Conservation (phyloP, 2,113 vertebrate genomes). For the Vulpes lagopus region DNA sequence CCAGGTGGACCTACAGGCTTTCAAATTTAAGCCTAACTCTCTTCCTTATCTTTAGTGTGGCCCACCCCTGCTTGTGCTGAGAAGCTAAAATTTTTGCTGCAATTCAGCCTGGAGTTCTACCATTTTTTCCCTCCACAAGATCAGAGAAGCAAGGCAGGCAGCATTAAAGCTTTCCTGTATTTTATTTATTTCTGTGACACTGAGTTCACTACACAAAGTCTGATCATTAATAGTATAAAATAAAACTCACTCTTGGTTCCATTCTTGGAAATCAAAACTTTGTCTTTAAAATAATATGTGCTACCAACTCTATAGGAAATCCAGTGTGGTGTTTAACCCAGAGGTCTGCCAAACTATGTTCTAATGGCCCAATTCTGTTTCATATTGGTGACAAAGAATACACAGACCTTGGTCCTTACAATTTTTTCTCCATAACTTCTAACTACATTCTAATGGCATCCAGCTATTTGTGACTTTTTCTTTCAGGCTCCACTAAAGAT, state of each 20-base stretch:
- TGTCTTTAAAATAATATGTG: neutral
- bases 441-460: neutral
- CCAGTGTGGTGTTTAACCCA: neutral
- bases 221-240: neutral
- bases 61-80: neutral
- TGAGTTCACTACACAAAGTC: neutral
- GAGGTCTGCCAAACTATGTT: neutral
- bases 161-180: neutral
- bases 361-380: neutral
- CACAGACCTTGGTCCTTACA: neutral
- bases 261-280: neutral
- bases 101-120: neutral
- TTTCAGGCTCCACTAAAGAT: neutral
- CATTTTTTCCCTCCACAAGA: neutral
- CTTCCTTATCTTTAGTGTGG: neutral
- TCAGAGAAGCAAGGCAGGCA: neutral
- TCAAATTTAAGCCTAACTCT: neutral
- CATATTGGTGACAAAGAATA: neutral
- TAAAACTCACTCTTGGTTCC: neutral
- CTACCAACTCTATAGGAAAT: neutral
- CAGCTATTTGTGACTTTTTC: neutral
- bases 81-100: neutral
- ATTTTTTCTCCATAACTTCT: neutral
- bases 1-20: neutral
- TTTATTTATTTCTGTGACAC: neutral